Evolutionary conservation across 2,113 vertebrate species (phyloP), one percentile per base, ranked within the genome.

Genomic region (Gambusia holbrooki): DNA sequence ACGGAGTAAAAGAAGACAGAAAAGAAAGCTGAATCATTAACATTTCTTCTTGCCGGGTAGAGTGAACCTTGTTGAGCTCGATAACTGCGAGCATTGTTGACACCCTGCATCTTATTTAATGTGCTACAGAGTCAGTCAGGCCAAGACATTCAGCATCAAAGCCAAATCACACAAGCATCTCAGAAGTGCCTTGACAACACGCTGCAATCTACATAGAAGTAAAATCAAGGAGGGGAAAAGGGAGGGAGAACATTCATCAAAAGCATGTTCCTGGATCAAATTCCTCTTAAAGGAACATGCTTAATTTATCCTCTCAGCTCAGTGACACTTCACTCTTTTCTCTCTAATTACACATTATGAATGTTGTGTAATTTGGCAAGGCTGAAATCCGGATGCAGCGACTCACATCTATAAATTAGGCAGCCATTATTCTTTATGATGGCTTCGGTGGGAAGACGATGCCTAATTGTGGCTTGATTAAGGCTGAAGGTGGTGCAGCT

Each of bases 301-400:
- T 92, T 93, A 65, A 93, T 90, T 91, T 92, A 82, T 90, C 74
- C 89, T 92, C 91, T 91, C 68, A 80, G 81, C 85, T 86, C 86
- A 82, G 84, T 91, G 92, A 90, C 90, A 90, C 86, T 87, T 83
- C 86, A 91, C 83, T 93, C 88, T 87, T 89, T 90, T 75, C 84
- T 72, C 79, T 69, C 54, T 93, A 94, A 94, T 93, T 93, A 92
- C 85, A 80, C 85, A 71, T 92, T 93, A 93, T 93, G 93, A 91
- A 93, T 92, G 86, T 90, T 86, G 80, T 79, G 82, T 88, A 87
- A 94, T 93, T 93, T 92, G 74, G 82, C 85, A 71, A 84, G 85
- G 87, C 81, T 80, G 86, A 80, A 84, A 77, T 80, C 84, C 85
- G 87, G 85, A 91, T 88, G 81, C 84, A 74, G 73, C 73, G 79